A percentile compares a stretch with the other conserved stretches of the same genome.
Conservation (phyloP, 2,113 vertebrate genomes). For the Zosterops hypoxanthus region DNA sequence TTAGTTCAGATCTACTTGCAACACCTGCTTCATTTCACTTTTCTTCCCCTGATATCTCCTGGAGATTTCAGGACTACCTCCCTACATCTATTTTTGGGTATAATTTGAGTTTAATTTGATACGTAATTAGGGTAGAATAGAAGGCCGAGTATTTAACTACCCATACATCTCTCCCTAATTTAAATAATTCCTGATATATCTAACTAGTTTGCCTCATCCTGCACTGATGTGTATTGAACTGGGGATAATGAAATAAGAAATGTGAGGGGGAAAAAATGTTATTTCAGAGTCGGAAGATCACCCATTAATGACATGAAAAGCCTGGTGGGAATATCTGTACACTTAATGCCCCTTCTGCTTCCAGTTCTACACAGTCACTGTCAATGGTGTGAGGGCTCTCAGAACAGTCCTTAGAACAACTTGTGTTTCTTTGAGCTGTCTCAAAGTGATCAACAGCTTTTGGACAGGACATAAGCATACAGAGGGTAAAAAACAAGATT, state of each 20-base stretch:
- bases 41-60: neutral
- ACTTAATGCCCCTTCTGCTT: slow-evolving; percentile 51
- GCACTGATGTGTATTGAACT: slow-evolving; percentile 78
- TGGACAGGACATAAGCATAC: neutral
- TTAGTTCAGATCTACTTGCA: slow-evolving; percentile 14
- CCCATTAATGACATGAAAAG: slow-evolving; percentile 75
- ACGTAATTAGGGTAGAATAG: slow-evolving; percentile 76
- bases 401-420: neutral
- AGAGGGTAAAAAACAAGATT: neutral
- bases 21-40: slow-evolving; percentile 13
- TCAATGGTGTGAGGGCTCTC: neutral
- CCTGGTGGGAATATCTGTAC: slow-evolving; percentile 63
- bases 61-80: slow-evolving; percentile 55
- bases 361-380: neutral
- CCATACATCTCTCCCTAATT: slow-evolving; percentile 79
- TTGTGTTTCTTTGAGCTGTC: neutral
- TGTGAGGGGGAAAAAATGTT: slow-evolving; percentile 69
- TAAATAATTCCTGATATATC: slow-evolving; percentile 81
- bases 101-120: slow-evolving; percentile 79
- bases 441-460: neutral
- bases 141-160: slow-evolving; percentile 74
- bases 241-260: slow-evolving; percentile 81
- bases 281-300: slow-evolving; percentile 76
- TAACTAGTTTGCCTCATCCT: slow-evolving; percentile 59
- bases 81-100: slow-evolving; percentile 72